Percentiles rank a stretch among this genome's conserved stretches.
Conservation (phyloP, 2,797 vertebrate genomes). For the Apodemus agrarius region DNA sequence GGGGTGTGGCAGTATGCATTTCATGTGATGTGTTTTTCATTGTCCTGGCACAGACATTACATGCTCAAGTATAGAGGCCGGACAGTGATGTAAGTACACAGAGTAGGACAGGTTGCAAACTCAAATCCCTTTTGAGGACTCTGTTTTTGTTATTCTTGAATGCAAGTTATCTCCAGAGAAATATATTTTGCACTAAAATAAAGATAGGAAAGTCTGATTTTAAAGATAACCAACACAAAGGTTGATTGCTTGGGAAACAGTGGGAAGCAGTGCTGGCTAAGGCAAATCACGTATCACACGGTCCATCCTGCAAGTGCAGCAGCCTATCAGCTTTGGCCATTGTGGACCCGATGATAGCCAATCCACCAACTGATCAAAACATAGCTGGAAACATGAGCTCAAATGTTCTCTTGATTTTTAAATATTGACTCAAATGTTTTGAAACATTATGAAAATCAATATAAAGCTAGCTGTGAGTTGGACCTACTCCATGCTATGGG, state of each 20-base stretch:
- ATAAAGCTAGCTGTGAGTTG: background rate
- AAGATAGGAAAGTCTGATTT: background rate
- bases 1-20: accelerated
- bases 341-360: background rate
- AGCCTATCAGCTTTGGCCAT: background rate
- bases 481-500: background rate
- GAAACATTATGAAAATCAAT: background rate
- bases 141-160: background rate
- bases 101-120: background rate
- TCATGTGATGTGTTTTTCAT: accelerated
- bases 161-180: background rate
- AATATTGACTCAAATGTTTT: conserved; percentile 20
- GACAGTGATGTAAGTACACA: background rate
- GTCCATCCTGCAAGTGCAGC: background rate
- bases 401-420: background rate
- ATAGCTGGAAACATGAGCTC: background rate
- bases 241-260: background rate
- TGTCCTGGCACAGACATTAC: background rate
- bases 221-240: background rate
- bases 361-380: background rate
- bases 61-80: background rate
- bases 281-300: background rate
- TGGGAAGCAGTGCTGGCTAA: background rate
- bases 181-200: background rate
- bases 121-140: background rate